These are phyloP conservation scores for Tetraodon nigroviridis DNA, from an alignment of 2,113 vertebrate species.

Conservation along the genomic window DNA sequence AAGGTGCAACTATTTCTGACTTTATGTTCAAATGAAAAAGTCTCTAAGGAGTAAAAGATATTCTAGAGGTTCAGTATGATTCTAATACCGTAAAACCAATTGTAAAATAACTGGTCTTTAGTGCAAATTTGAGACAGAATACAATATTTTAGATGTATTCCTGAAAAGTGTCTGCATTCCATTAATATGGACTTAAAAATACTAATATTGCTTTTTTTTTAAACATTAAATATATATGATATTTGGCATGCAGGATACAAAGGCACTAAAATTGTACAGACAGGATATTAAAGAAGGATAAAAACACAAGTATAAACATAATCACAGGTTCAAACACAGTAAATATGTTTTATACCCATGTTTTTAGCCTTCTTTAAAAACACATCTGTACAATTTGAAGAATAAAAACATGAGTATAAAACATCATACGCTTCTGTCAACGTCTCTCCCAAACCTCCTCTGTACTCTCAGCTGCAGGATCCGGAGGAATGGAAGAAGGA, in stretches of 20 bases:
- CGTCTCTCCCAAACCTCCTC: conserved; percentile 10
- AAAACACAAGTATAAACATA: conserved; percentile 2
- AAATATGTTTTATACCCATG: too few relatives aligned
- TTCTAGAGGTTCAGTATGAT: neutral
- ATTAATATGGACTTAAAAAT: conserved; percentile 48
- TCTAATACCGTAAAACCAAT: neutral
- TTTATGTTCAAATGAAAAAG: too few relatives aligned
- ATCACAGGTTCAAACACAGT: too few relatives aligned
- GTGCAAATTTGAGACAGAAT: neutral
- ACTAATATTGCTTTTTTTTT: conserved; percentile 40
- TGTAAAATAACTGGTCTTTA: neutral
- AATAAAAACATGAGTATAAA: conserved; percentile 34
- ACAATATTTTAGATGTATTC: conserved; percentile 12
- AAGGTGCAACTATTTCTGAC: too few relatives aligned
- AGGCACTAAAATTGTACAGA: conserved; percentile 61
- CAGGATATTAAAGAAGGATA: conserved; percentile 33
- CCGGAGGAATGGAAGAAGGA: conserved; percentile 20
- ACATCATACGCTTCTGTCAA: conserved; percentile 8
- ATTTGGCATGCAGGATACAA: conserved; percentile 68
- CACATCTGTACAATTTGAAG: conserved; percentile 49
- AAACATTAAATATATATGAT: conserved; percentile 43
- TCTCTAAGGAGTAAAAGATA: too few relatives aligned
- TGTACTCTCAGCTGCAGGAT: neutral
- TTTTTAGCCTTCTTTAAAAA: conserved; percentile 31
- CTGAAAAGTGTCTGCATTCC: conserved; percentile 52